Conservation (phyloP, 2,888 invertebrate genomes). For the Sphaeridia pumilis region DNA sequence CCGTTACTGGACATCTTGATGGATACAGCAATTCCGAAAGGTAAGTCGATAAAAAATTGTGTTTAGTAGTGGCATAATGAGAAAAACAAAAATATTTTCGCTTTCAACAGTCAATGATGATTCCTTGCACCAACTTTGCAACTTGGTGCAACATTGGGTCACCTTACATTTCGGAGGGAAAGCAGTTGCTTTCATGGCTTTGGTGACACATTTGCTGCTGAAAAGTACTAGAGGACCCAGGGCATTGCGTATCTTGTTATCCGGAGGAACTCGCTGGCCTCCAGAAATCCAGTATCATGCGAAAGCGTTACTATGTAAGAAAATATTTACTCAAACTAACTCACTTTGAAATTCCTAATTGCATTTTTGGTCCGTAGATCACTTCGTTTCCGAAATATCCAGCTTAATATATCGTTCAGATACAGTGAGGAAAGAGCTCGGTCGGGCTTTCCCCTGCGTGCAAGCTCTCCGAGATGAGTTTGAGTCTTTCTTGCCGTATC, state of each 20-base stretch:
- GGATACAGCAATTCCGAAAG: constrained; percentile 27
- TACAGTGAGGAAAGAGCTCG: constrained; percentile 20
- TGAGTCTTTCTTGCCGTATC: constrained; percentile 19
- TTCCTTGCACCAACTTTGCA: constrained; percentile 21
- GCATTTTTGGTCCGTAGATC: constrained; percentile 22
- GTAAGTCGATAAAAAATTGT: constrained; percentile 10
- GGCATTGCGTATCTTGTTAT: constrained; percentile 26
- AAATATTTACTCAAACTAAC: no score
- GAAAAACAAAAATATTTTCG: background rate
- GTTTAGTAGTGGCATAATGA: no score
- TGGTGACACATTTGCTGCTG: constrained; percentile 34
- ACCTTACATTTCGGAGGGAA: constrained; percentile 26
- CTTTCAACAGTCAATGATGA: constrained; percentile 24
- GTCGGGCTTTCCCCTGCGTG: constrained; percentile 26
- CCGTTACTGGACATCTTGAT: constrained; percentile 31
- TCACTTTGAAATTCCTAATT: background rate
- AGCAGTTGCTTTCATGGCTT: constrained; percentile 23
- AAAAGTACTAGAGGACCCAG: constrained; percentile 31
- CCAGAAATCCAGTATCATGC: constrained; percentile 14
- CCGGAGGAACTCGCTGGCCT: constrained; percentile 26
- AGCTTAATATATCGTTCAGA: constrained; percentile 25
- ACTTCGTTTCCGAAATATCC: constrained; percentile 28
- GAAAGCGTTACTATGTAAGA: constrained; percentile 22
- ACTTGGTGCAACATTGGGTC: constrained; percentile 30
- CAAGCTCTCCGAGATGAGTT: constrained; percentile 23